A percentile compares a stretch with the other conserved stretches of the same genome.
Conservation (phyloP, 2,113 vertebrate species). For the Tinamus guttatus region DNA sequence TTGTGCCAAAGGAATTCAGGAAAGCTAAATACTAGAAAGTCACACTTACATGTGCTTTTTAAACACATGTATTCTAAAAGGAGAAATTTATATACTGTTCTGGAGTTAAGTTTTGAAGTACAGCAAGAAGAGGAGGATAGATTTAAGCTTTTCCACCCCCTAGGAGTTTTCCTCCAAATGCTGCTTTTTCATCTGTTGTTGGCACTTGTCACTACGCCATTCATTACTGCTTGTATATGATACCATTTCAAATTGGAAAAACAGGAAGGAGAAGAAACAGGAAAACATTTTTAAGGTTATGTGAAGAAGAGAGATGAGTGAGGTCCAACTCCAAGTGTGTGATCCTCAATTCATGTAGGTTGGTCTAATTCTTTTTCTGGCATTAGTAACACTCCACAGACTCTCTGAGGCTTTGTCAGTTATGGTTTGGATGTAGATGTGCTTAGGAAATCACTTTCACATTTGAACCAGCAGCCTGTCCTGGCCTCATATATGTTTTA, state of each 20-base stretch:
- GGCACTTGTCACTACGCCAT: neutral
- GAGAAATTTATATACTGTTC: neutral
- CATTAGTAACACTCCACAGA: neutral
- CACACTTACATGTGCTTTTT: neutral
- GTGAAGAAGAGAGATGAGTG: neutral
- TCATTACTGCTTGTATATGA: neutral
- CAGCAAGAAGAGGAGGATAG: neutral
- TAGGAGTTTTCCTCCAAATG: accelerated
- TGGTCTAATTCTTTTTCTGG: neutral
- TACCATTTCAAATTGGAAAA: neutral
- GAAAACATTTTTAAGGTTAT: neutral
- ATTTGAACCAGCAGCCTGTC: neutral
- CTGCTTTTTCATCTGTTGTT: neutral
- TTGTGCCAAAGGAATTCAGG: neutral
- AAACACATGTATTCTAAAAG: neutral
- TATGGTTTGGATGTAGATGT: neutral
- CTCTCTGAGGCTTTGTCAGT: neutral
- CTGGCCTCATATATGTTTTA: neutral
- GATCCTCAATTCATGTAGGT: neutral
- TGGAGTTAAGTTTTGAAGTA: neutral
- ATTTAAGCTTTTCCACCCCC: neutral
- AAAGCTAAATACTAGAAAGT: neutral
- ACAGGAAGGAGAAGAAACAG: neutral
- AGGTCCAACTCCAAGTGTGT: neutral
- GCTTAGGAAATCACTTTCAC: neutral